phyloP scores from a whole-genome alignment of 2,888 invertebrate species.

The Orchesella flavescens region DNA sequence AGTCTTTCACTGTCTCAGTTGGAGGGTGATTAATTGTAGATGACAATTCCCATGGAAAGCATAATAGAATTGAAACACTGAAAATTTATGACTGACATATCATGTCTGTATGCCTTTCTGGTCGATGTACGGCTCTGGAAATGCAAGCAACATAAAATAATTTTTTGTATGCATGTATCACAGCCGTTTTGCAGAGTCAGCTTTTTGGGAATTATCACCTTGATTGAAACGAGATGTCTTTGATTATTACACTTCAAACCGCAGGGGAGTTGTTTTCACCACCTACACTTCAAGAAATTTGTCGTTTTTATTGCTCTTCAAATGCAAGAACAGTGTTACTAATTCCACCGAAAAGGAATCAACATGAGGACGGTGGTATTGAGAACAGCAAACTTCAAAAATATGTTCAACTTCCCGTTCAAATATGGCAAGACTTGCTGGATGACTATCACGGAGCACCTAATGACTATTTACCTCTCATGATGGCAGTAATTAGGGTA shows the following conservation, averaged over 20 bases:
- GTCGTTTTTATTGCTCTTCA: background rate
- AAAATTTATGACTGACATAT: too few relatives aligned
- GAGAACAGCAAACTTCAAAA: slow-evolving; percentile 22
- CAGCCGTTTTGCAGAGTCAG: background rate
- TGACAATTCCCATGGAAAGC: too few relatives aligned
- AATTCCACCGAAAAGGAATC: background rate
- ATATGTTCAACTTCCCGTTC: background rate
- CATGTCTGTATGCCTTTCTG: too few relatives aligned
- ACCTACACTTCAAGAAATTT: slow-evolving; percentile 16
- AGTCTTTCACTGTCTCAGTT: too few relatives aligned
- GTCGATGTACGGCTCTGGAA: too few relatives aligned
- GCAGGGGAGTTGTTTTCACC: slow-evolving; percentile 18
- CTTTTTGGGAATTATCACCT: background rate
- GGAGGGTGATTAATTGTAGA: too few relatives aligned
- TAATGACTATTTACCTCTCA: slow-evolving; percentile 10
- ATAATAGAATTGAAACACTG: too few relatives aligned
- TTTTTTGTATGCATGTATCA: background rate
- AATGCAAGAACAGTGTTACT: slow-evolving; percentile 6
- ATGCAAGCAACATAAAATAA: too few relatives aligned
- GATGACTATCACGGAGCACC: slow-evolving; percentile 2
- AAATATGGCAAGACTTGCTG: slow-evolving; percentile 31
- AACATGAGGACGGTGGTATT: background rate
- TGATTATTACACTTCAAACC: background rate
- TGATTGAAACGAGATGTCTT: background rate
- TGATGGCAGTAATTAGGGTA: slow-evolving; percentile 6